Conservation (phyloP, 2,888 invertebrate genomes). For the Anoplius nigerrimus region DNA sequence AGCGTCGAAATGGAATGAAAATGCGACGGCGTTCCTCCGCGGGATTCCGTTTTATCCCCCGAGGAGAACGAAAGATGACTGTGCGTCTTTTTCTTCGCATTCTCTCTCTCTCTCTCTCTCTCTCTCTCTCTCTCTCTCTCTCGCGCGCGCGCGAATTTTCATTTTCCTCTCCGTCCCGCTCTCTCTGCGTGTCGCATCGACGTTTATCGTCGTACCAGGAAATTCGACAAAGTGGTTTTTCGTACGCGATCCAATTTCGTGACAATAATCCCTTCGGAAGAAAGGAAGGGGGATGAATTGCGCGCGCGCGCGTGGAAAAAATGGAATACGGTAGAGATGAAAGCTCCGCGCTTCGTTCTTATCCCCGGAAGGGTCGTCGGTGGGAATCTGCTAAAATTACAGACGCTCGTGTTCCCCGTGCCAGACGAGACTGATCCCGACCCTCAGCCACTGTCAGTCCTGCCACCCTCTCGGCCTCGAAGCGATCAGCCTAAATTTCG, state of each 20-base stretch:
- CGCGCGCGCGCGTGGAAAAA: constrained; percentile 18
- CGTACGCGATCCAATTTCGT: constrained; percentile 41
- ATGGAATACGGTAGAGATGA: constrained; percentile 10
- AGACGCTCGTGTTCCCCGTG: too few relatives aligned
- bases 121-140: constrained; percentile 22
- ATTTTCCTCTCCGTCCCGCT: too few relatives aligned
- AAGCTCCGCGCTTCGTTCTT: not conserved
- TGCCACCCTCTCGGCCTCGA: too few relatives aligned
- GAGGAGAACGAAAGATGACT: too few relatives aligned
- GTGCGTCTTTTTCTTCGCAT: not conserved
- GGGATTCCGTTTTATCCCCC: too few relatives aligned
- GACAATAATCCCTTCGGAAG: constrained; percentile 40
- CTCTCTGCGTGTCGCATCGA: too few relatives aligned
- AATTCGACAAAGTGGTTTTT: constrained; percentile 11
- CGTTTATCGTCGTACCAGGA: constrained; percentile 1
- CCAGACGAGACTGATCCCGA: too few relatives aligned
- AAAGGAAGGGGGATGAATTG: not conserved
- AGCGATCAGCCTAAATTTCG: too few relatives aligned
- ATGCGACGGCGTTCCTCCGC: not conserved
- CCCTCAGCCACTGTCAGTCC: too few relatives aligned
- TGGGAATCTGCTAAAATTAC: too few relatives aligned
- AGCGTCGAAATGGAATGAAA: constrained; percentile 5
- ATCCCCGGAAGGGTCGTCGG: too few relatives aligned
- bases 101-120: constrained; percentile 14
- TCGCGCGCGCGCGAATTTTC: too few relatives aligned